Conservation (phyloP, 30 jellyfish, hydroid and myxozoan species). For the Catostylus mosaicus region DNA sequence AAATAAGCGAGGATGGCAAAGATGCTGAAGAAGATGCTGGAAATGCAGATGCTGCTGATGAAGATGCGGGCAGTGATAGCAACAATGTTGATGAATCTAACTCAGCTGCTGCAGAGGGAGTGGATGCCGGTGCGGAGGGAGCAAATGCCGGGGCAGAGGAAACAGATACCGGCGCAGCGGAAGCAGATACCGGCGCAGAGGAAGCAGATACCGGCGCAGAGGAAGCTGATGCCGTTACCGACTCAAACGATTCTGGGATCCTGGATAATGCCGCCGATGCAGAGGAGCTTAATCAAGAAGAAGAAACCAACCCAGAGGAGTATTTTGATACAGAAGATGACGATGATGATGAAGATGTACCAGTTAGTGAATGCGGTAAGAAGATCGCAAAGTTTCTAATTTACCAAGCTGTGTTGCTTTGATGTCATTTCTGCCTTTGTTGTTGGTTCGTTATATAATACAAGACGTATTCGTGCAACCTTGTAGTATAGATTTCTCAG, state of each 20-base stretch:
- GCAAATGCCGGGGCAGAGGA: background rate
- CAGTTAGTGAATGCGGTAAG: conserved; percentile 57
- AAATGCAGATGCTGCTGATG: background rate
- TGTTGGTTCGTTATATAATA: background rate
- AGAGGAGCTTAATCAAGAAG: conserved; percentile 31
- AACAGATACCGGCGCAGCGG: background rate
- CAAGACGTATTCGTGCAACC: background rate
- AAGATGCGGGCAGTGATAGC: background rate
- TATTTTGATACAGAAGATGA: conserved; percentile 66
- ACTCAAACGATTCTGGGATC: background rate
- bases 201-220: conserved; percentile 26
- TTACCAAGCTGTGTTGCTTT: too few species aligned
- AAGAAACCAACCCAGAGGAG: conserved; percentile 41
- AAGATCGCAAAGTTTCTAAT: background rate
- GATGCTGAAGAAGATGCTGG: background rate
- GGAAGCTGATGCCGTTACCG: background rate
- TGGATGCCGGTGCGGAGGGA: background rate
- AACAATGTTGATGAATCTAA: background rate
- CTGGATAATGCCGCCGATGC: background rate
- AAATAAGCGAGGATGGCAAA: background rate
- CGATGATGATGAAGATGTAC: conserved; percentile 41
- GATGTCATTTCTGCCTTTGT: too few species aligned
- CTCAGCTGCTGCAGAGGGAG: conserved; percentile 15
- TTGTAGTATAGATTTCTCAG: too few species aligned
- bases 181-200: conserved; percentile 26